Evolutionary conservation across 1,140 invertebrate genomes (phyloP), one percentile per base, ranked within the genome.

Genomic region (Orchesella cincta): DNA sequence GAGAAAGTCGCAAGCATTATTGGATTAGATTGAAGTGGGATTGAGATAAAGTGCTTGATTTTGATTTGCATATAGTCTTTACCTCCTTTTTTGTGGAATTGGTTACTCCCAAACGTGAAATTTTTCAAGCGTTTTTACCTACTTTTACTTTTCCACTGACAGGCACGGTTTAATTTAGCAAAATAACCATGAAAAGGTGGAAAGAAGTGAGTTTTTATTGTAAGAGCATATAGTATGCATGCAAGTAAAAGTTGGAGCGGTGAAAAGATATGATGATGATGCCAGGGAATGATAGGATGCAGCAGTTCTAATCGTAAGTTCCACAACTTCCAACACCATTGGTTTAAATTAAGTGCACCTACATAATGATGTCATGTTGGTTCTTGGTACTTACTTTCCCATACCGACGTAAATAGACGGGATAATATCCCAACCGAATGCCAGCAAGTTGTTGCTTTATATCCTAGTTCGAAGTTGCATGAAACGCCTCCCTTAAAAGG

Each of bases 341-440:
- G 8, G 14, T 26, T 57, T 3, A 57, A 57, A 57, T 57, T 57
- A 57, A 57, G 52, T 57, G 23, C 52, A 23, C 52, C 23, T 57
- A 57, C 12, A 57, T 57, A 57, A 57, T 26, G 52, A 57, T 57
- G 52, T 57, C 52, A 57, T 57, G 52, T n/a, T 57, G 52, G 23
- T 57, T 57, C 23, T 57, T 57, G 52, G 23, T 14, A 14, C 52
- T n/a, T 57, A 8, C 52, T 57, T n/a, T n/a, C n/a, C n/a, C n/a
- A 14, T n/a, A 57, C 23, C 52, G 52, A 14, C 23, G 5, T 26
- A 14, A 8, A 14, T 57, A 57, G 23, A 57, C 23, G 52, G 52
- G 23, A 57, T 57, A 26, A 18, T 46, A 46, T 46, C 39, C 39
- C n/a, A n/a, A n/a, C n/a, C n/a, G 8, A 20, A 46, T 46, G 20